A percentile compares a stretch with the other conserved stretches of the same genome.
Evolutionary conservation across 1,140 invertebrate species (phyloP).

Genomic region (Trichonephila inaurata): DNA sequence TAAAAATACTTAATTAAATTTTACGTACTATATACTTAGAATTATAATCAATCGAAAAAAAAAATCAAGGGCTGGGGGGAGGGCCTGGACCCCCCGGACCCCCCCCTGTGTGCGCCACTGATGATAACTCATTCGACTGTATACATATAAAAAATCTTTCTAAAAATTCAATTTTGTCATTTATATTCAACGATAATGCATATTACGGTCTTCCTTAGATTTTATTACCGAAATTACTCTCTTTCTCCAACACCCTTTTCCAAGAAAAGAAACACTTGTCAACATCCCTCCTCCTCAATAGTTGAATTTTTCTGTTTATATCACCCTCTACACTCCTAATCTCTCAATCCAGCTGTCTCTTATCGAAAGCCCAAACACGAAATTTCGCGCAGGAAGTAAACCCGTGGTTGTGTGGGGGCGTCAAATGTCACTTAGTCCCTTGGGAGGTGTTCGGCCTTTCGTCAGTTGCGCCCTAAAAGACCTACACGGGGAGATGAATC

Average conservation of each 20-base stretch:
- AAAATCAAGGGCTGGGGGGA: too few species aligned
- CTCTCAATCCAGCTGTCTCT: neutral
- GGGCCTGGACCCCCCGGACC: too few species aligned
- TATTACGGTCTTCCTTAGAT: too few species aligned
- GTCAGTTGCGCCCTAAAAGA: neutral
- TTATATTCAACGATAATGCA: too few species aligned
- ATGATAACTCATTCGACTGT: too few species aligned
- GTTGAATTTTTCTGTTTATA: neutral
- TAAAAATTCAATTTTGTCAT: too few species aligned
- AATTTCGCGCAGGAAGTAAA: conserved; percentile 1
- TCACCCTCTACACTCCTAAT: neutral
- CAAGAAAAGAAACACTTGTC: neutral
- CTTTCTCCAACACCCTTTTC: neutral
- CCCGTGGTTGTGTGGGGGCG: neutral
- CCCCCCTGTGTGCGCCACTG: too few species aligned
- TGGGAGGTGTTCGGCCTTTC: neutral
- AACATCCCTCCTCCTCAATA: neutral
- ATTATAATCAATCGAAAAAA: too few species aligned
- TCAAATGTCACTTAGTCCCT: neutral
- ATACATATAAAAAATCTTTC: too few species aligned
- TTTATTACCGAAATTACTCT: too few species aligned
- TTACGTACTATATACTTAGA: too few species aligned
- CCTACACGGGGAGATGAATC: neutral
- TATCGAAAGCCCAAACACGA: conserved; percentile 11
- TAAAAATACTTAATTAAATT: too few species aligned